phyloP scores from a whole-genome alignment of 2,888 invertebrate species.

The Psococerastis gibbosa region DNA sequence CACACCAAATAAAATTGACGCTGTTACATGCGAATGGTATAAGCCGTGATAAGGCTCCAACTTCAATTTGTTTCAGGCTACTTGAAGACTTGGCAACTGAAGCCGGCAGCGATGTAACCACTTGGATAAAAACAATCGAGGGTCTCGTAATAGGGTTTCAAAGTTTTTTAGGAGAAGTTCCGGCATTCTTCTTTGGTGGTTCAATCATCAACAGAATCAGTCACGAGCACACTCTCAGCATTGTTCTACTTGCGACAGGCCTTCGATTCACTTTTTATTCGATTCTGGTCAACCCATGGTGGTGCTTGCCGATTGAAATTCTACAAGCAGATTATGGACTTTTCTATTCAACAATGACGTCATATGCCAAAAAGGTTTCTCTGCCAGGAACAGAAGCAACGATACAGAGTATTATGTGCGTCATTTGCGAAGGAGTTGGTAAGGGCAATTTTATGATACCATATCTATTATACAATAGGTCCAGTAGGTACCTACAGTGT shows the following conservation, averaged over 20 bases:
- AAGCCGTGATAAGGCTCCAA: too few relatives aligned
- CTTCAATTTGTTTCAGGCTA: constrained; percentile 4
- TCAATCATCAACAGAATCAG: constrained; percentile 28
- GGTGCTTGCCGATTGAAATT: constrained; percentile 28
- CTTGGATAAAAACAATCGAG: constrained; percentile 53
- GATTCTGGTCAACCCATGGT: constrained; percentile 27
- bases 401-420: constrained; percentile 25
- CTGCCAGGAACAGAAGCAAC: constrained; percentile 25
- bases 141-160: constrained; percentile 57
- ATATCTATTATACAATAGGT: too few relatives aligned
- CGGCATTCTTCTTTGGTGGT: constrained; percentile 71
- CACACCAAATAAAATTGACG: too few relatives aligned
- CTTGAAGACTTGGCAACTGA: constrained; percentile 46
- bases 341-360: constrained; percentile 25
- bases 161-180: constrained; percentile 67
- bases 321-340: constrained; percentile 29
- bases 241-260: constrained; percentile 63
- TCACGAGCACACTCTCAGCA: constrained; percentile 62
- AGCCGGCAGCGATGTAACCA: constrained; percentile 26
- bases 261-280: constrained; percentile 32
- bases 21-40: too few relatives aligned
- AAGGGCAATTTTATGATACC: too few relatives aligned
- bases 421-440: constrained; percentile 25
- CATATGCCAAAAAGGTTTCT: constrained; percentile 24
- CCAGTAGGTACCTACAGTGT: too few relatives aligned